A percentile compares a stretch with the other conserved stretches of the same genome.
Conservation (phyloP, 2,797 vertebrate genomes). For the Chiloscyllium punctatum region DNA sequence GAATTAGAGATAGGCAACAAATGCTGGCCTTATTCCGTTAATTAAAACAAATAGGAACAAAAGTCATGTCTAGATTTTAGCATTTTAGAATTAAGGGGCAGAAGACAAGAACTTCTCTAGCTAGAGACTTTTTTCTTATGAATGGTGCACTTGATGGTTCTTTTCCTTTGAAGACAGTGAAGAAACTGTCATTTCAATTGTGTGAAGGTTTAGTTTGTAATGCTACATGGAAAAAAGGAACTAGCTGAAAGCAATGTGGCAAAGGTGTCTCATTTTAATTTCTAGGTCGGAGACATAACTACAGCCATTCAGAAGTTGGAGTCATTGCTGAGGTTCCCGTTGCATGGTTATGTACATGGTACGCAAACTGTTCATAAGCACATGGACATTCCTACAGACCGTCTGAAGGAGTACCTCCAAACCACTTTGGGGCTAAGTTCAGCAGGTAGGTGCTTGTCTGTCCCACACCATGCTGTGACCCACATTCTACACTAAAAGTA, state of each 20-base stretch:
- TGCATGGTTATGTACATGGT: slow-evolving; percentile 51
- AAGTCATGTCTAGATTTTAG: not conserved
- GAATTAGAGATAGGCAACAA: no score
- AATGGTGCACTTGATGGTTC: not conserved
- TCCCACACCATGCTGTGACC: not conserved
- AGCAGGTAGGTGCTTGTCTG: slow-evolving; percentile 51
- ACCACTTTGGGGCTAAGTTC: slow-evolving; percentile 47
- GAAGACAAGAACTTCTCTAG: not conserved
- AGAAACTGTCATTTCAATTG: not conserved
- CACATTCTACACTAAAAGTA: not conserved
- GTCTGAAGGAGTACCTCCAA: slow-evolving; percentile 60
- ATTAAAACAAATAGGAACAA: no score
- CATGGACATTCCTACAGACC: slow-evolving; percentile 56
- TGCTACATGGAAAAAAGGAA: not conserved
- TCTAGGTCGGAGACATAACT: slow-evolving; percentile 57
- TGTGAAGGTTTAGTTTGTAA: not conserved
- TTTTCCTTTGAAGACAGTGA: not conserved
- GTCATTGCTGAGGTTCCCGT: slow-evolving; percentile 55
- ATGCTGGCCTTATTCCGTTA: no score
- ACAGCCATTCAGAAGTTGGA: slow-evolving; percentile 61
- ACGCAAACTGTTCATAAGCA: slow-evolving; percentile 50
- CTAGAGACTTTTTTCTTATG: not conserved
- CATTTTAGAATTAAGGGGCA: not conserved
- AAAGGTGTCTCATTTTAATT: slow-evolving; percentile 38
- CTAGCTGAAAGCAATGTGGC: not conserved